phyloP scores from a whole-genome alignment of 2,113 vertebrate genomes.

The Pygoscelis adeliae region DNA sequence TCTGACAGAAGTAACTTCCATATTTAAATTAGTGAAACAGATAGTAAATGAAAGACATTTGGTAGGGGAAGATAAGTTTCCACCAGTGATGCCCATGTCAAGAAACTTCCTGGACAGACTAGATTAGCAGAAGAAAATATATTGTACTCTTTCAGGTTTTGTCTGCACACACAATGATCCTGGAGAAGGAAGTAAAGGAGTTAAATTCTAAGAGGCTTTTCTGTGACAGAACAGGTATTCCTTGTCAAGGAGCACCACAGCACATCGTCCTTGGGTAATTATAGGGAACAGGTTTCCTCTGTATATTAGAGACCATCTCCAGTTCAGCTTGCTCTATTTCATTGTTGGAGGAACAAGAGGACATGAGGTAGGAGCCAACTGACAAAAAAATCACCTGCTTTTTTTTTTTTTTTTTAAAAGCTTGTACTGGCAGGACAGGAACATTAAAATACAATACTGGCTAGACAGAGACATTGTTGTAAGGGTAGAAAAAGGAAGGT shows the following conservation, averaged over 20 bases:
- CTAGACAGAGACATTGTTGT: neutral
- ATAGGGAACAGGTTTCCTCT: neutral
- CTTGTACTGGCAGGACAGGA: neutral
- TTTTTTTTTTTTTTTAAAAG: neutral
- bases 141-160: neutral
- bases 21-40: neutral
- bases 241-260: neutral
- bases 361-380: neutral
- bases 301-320: neutral
- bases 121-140: neutral
- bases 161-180: neutral
- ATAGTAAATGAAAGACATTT: neutral
- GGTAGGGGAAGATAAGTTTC: neutral
- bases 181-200: neutral
- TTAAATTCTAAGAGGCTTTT: neutral
- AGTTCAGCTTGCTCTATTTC: neutral
- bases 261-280: neutral
- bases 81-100: neutral
- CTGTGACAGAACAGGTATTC: neutral
- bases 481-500: neutral
- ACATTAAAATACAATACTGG: neutral
- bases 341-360: neutral
- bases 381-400: neutral
- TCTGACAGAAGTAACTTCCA: neutral
- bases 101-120: neutral